phyloP scores from a whole-genome alignment of 2,113 vertebrate species.

The Raja brachyura region DNA sequence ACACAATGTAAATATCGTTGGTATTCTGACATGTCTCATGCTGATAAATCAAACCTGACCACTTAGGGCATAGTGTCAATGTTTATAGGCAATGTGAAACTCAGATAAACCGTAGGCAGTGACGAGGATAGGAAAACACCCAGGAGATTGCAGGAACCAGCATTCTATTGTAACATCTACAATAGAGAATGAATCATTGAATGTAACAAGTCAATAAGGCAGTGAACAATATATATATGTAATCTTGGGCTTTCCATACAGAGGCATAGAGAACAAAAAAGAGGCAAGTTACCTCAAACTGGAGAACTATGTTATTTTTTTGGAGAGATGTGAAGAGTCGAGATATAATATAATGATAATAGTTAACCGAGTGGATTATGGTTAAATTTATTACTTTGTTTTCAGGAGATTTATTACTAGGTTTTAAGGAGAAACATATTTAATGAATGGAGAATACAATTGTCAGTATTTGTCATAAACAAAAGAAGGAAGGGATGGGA shows the following conservation, averaged over 20 bases:
- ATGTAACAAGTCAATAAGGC: background rate
- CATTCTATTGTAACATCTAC: too few species aligned
- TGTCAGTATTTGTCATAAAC: background rate
- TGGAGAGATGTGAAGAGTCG: background rate
- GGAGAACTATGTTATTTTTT: background rate
- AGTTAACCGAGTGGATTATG: background rate
- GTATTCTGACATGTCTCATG: background rate
- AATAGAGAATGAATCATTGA: background rate
- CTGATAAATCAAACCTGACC: background rate
- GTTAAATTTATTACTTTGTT: background rate
- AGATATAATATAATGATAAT: background rate
- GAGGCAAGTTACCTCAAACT: background rate
- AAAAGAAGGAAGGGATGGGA: too few species aligned
- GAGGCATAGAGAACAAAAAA: too few species aligned
- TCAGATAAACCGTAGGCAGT: background rate
- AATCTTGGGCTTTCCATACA: too few species aligned
- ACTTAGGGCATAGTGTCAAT: background rate
- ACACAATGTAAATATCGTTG: background rate
- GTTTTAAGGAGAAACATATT: too few species aligned
- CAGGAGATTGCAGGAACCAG: background rate
- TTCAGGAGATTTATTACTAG: too few species aligned
- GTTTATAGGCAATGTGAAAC: background rate
- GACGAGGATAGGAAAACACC: background rate
- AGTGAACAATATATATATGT: background rate
- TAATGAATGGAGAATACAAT: background rate